Conservation (phyloP, 2,797 vertebrate genomes). For the Darevskia mixta region DNA sequence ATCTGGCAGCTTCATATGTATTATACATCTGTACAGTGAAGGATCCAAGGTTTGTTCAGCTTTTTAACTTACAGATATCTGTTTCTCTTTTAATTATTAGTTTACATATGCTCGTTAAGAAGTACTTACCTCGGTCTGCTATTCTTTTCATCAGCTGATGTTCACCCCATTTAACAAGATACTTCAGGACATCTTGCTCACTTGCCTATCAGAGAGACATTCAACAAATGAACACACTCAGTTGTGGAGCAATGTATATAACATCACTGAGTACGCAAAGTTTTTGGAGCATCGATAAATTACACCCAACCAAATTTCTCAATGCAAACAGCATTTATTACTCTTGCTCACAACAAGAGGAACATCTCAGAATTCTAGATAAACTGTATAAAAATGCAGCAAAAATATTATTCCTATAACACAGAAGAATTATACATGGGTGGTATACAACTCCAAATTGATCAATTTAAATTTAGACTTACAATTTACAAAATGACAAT, state of each 20-base stretch:
- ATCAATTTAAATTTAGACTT: too few species aligned
- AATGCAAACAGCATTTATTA: neutral
- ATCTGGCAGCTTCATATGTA: neutral
- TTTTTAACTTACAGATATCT: neutral
- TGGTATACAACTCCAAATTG: too few species aligned
- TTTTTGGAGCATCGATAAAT: conserved; percentile 17
- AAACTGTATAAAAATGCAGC: neutral
- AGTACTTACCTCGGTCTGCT: conserved; percentile 94
- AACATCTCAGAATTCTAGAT: neutral
- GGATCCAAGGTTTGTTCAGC: neutral
- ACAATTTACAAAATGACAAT: too few species aligned
- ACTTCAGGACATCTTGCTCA: conserved; percentile 99
- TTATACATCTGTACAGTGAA: neutral
- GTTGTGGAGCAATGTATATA: neutral
- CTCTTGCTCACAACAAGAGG: neutral
- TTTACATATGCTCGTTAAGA: neutral
- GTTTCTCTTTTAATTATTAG: neutral
- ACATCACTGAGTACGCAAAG: neutral
- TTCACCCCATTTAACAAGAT: conserved; percentile 98
- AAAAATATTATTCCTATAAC: neutral
- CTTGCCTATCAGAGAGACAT: conserved; percentile 87
- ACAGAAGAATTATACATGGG: too few species aligned
- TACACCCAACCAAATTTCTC: neutral
- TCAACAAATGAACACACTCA: neutral
- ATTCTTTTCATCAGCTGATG: conserved; percentile 99